These are phyloP conservation scores for Potorous gilbertii DNA, from an alignment of 2,797 vertebrate species.

Conservation along the genomic window DNA sequence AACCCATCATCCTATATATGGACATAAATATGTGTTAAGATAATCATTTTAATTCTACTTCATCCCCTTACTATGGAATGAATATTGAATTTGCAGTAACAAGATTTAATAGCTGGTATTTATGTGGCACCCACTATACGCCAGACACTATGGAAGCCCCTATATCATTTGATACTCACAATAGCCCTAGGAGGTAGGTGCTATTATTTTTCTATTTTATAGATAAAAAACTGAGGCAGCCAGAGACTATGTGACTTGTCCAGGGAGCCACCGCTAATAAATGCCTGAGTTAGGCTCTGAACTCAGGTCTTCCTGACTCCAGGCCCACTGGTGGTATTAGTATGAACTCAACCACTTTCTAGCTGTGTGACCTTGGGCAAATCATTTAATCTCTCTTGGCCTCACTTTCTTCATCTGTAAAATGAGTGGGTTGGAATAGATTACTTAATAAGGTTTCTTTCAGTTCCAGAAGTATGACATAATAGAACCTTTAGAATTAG, in stretches of 20 bases:
- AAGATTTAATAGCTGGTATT: neutral
- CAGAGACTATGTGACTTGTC: too few species aligned
- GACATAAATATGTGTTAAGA: neutral
- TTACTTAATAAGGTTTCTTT: neutral
- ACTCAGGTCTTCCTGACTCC: neutral
- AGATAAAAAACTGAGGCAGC: too few species aligned
- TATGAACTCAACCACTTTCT: neutral
- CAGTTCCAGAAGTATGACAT: neutral
- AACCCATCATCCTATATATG: neutral
- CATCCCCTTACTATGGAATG: neutral
- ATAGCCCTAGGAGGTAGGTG: too few species aligned
- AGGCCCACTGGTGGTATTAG: neutral
- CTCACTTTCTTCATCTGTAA: neutral
- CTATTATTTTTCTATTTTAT: too few species aligned
- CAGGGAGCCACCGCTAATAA: too few species aligned
- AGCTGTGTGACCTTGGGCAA: neutral
- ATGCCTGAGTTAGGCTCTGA: too few species aligned
- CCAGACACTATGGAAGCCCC: too few species aligned
- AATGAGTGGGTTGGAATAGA: neutral
- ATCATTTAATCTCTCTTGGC: neutral
- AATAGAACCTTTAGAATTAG: neutral
- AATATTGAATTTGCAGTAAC: neutral
- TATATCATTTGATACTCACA: too few species aligned
- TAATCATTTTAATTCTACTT: neutral
- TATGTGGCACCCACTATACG: neutral